Evolutionary conservation across 2,888 invertebrate species (phyloP).

Genomic region (Deilephila elpenor): DNA sequence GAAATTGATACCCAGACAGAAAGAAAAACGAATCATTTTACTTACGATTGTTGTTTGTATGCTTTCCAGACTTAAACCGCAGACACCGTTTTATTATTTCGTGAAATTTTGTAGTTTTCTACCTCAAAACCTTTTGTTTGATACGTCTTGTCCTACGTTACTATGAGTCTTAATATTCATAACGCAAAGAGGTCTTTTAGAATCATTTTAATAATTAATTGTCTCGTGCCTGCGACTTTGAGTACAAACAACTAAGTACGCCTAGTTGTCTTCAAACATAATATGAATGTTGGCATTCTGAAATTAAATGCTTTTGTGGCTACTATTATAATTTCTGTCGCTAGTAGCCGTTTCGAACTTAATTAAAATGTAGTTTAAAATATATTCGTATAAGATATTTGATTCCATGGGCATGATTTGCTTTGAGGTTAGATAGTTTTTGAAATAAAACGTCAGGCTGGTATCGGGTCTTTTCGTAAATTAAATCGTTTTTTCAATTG

Average conservation of each 20-base stretch:
- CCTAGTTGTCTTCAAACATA: background rate
- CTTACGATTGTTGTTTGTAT: background rate
- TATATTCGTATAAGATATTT: no score
- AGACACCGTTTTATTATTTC: background rate
- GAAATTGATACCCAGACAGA: background rate
- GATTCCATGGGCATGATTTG: no score
- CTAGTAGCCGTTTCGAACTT: background rate
- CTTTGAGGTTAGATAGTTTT: no score
- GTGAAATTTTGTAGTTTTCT: background rate
- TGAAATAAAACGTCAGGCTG: no score
- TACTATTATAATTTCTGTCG: background rate
- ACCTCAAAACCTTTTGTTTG: background rate
- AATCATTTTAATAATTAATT: constrained; percentile 10
- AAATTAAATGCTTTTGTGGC: background rate
- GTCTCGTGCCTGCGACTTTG: background rate
- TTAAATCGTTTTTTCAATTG: no score
- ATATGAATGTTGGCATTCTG: background rate
- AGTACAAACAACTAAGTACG: constrained; percentile 4
- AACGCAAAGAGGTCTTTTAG: background rate
- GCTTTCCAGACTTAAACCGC: background rate
- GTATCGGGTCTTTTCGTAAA: no score
- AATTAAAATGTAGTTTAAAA: no score
- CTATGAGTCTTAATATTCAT: background rate
- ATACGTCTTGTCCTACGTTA: background rate
- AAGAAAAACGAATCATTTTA: background rate